Evolutionary conservation across 2,113 vertebrate genomes (phyloP), one percentile per base, ranked within the genome.

Genomic region (Thryonomys swinderianus): DNA sequence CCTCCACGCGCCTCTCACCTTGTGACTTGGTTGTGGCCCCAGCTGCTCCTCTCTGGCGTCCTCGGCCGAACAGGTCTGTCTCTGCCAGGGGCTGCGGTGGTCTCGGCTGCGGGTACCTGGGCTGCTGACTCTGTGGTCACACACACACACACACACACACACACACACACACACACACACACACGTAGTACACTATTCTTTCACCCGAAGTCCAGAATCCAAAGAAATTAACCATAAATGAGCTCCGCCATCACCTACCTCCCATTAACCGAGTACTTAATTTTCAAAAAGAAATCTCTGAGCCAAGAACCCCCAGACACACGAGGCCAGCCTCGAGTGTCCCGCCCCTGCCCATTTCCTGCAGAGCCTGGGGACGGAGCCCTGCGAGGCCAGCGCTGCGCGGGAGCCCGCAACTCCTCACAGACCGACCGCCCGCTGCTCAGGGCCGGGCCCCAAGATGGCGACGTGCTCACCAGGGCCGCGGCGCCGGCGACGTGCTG

Each of bases 21-120:
- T 98, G 98, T 32, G 97, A 88, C 85, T 97, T 80, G 78, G 87
- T 85, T 45, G 95, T 64, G 1, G 96, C 67, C 21, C 67, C 94
- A 1, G 88, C 96, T 7, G 93, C 87, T 18, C 82, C 96, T 87
- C 97, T 98, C 94, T 98, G 99, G 10, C 96, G 98, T 69, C 99
- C 99, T 12, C 98, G 98, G n/a, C 98, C 98, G 0, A 98, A 95
- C 1, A 97, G 57, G 1, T 98, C 98, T 23, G 96, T 98, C 3
- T 99, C 98, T 10, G 91, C 0, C 0, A 57, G 34, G 0, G 67
- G 2, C 4, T 96, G 96, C 48, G 93, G 96, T 1, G 55, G 85
- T 0, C 93, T 92, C 0, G 0, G 37, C 10, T 0, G 74, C 0
- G 55, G 0, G 0, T 59, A 94, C 10, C 94, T 95, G 23, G 97